Percentiles rank a stretch among this genome's conserved stretches.
These are phyloP conservation scores for Danio kyathit DNA, from an alignment of 2,797 vertebrate species.

Conservation along the genomic window DNA sequence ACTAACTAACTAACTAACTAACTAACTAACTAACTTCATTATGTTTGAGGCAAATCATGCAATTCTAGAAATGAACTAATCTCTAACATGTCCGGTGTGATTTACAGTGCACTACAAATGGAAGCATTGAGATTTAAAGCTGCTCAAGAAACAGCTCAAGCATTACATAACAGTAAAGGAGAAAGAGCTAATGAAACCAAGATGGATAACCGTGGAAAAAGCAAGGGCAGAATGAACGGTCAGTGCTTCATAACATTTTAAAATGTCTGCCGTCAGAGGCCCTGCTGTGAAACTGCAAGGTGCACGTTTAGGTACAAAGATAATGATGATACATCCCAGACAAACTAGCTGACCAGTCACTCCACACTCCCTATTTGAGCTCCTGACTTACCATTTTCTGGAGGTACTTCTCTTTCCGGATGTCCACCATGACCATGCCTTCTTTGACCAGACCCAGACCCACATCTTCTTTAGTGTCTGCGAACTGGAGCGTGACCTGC, in stretches of 20 bases:
- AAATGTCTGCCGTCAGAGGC: slow-evolving; percentile 64
- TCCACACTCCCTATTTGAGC: not conserved
- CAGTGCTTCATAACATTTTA: slow-evolving; percentile 59
- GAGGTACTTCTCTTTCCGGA: slow-evolving; percentile 93
- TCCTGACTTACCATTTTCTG: slow-evolving; percentile 89
- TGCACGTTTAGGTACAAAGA: slow-evolving; percentile 41
- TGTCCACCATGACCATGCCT: slow-evolving; percentile 95
- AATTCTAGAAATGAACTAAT: too few relatives aligned
- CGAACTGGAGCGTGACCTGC: slow-evolving; percentile 91
- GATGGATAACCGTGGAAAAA: not conserved
- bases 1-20: too few relatives aligned
- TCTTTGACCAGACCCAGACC: slow-evolving; percentile 95
- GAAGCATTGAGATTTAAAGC: not conserved
- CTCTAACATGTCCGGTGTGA: not conserved
- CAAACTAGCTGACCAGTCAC: not conserved
- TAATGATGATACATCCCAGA: slow-evolving; percentile 23
- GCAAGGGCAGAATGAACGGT: slow-evolving; percentile 61
- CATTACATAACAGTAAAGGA: not conserved
- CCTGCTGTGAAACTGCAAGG: slow-evolving; percentile 60
- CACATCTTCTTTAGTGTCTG: slow-evolving; percentile 93
- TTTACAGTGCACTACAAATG: not conserved
- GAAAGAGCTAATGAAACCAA: not conserved
- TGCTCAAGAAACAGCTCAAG: not conserved
- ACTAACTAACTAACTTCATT: too few relatives aligned
- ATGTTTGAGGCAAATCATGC: too few relatives aligned